Conservation (phyloP, 2,888 invertebrate genomes). For the Dasypogon diadema region DNA sequence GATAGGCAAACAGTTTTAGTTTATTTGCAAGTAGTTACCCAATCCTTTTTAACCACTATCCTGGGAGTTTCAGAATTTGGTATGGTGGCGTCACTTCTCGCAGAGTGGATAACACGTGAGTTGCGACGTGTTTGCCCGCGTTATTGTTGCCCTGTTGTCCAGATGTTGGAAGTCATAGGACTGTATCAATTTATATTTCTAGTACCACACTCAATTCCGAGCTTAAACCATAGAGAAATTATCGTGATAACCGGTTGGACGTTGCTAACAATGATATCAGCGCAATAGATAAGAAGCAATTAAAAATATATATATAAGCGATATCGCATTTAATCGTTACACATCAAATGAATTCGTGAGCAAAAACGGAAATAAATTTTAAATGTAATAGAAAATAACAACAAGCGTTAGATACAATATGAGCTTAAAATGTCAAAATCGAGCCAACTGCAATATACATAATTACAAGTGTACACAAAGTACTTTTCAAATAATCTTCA, state of each 20-base stretch:
- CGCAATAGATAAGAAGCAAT: slow-evolving; percentile 52
- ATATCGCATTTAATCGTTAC: background rate
- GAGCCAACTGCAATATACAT: too few species aligned
- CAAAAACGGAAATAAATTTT: too few species aligned
- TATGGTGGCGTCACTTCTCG: slow-evolving; percentile 12
- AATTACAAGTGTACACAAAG: too few species aligned
- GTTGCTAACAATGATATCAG: slow-evolving; percentile 37
- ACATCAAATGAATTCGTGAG: background rate
- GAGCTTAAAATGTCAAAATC: too few species aligned
- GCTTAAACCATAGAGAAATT: too few species aligned
- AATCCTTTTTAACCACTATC: slow-evolving; percentile 33
- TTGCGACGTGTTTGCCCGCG: slow-evolving; percentile 42
- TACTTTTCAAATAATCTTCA: too few species aligned
- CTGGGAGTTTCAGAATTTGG: slow-evolving; percentile 2
- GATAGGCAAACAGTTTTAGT: slow-evolving; percentile 48
- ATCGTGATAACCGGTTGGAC: too few species aligned
- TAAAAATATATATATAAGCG: slow-evolving; percentile 40
- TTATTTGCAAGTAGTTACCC: slow-evolving; percentile 47
- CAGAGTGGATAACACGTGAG: slow-evolving; percentile 26
- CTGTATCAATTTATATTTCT: slow-evolving; percentile 53
- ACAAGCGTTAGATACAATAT: too few species aligned
- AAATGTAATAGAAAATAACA: too few species aligned
- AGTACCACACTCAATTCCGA: slow-evolving; percentile 51
- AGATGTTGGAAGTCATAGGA: slow-evolving; percentile 15
- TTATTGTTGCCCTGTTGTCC: background rate